These are phyloP conservation scores for Puffinus mauretanicus DNA, from an alignment of 2,113 vertebrate species.

Conservation along the genomic window DNA sequence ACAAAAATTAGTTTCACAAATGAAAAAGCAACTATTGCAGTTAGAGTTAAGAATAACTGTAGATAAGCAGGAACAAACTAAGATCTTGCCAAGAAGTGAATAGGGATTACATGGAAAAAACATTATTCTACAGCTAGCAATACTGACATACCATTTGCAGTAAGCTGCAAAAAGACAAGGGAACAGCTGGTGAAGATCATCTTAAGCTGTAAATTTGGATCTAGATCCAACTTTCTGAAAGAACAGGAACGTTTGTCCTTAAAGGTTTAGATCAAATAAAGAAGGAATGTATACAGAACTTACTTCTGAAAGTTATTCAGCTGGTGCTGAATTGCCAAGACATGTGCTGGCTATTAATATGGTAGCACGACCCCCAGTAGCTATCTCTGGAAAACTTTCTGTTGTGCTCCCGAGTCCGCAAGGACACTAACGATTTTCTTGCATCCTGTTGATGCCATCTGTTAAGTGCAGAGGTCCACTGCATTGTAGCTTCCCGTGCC, in stretches of 20 bases:
- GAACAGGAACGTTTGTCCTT: background rate
- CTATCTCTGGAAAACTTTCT: background rate
- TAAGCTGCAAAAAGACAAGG: background rate
- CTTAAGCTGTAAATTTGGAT: background rate
- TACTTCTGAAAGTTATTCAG: background rate
- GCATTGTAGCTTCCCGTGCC: background rate
- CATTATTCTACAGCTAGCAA: background rate
- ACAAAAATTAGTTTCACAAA: background rate
- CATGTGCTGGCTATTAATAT: background rate
- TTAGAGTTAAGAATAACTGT: background rate
- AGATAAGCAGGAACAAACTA: background rate
- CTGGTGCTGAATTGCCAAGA: background rate
- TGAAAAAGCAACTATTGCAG: background rate
- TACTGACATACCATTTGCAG: background rate
- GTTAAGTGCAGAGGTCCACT: conserved; percentile 26
- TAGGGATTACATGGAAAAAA: background rate
- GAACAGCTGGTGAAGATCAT: background rate
- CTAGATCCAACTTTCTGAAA: background rate
- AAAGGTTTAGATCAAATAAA: background rate
- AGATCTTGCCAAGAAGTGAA: background rate
- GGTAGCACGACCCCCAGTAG: background rate
- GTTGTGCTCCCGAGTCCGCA: background rate
- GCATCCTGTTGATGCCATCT: conserved; percentile 32
- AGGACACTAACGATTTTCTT: background rate
- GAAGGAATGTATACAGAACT: background rate